These are phyloP conservation scores for Rhabdomys dilectus DNA, from an alignment of 2,113 vertebrate genomes.

Conservation along the genomic window DNA sequence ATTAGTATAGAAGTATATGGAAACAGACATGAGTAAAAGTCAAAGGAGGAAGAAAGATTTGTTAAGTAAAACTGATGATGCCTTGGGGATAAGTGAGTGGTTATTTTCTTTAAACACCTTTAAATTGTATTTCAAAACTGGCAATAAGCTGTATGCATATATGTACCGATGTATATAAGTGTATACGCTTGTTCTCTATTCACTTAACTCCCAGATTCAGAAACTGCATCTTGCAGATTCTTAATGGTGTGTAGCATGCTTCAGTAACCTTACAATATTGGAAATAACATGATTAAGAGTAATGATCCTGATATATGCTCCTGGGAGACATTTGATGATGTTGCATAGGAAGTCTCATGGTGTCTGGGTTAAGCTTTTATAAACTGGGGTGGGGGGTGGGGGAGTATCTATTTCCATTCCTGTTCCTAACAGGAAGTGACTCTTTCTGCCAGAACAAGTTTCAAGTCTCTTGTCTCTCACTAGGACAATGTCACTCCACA, in stretches of 20 bases:
- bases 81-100: not conserved
- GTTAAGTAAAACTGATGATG: constrained; percentile 17
- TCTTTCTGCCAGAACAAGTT: constrained; percentile 47
- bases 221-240: constrained; percentile 16
- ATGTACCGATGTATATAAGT: not conserved
- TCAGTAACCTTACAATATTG: constrained; percentile 16
- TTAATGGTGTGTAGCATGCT: not conserved
- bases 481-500: not conserved
- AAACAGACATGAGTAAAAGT: not conserved
- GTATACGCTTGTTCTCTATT: not conserved
- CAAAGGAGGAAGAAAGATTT: not conserved
- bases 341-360: not conserved
- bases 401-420: not conserved
- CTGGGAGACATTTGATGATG: constrained; percentile 35
- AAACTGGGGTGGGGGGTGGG: not conserved
- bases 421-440: constrained; percentile 62
- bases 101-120: constrained; percentile 7
- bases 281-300: constrained; percentile 64
- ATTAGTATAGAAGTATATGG: not conserved
- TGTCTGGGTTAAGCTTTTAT: constrained; percentile 36
- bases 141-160: too few species aligned
- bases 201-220: constrained; percentile 38
- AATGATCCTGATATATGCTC: constrained; percentile 41
- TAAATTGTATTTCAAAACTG: not conserved
- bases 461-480: constrained; percentile 36